Conservation (phyloP, 2,113 vertebrate species). For the Pitta sordida region DNA sequence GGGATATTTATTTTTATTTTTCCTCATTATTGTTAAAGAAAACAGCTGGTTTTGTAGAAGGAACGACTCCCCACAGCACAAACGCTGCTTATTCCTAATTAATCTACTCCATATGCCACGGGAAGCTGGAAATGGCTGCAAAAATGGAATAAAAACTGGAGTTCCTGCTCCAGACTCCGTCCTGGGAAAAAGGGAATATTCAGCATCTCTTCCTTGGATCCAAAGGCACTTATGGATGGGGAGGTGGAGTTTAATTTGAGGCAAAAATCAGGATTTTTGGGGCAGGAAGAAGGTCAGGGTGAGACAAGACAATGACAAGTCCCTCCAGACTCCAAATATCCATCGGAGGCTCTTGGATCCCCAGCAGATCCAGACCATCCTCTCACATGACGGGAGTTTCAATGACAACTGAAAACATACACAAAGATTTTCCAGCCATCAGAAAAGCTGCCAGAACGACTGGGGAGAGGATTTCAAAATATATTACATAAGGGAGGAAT, state of each 20-base stretch:
- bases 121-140: neutral
- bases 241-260: neutral
- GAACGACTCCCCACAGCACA: neutral
- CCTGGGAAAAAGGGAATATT: neutral
- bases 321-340: neutral
- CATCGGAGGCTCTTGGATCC: neutral
- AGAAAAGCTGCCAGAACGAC: constrained; percentile 23
- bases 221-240: neutral
- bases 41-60: constrained; percentile 4
- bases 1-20: neutral
- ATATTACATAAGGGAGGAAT: constrained; percentile 55
- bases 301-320: neutral
- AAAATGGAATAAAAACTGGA: neutral
- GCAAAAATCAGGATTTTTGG: neutral
- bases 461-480: constrained; percentile 43
- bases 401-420: constrained; percentile 38
- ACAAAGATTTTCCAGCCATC: constrained; percentile 24
- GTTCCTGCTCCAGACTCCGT: neutral
- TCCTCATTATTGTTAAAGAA: neutral
- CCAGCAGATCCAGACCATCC: neutral
- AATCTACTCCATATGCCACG: neutral
- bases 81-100: neutral
- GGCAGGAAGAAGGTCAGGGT: neutral
- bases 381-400: constrained; percentile 17
- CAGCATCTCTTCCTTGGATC: neutral